Percentiles rank a stretch among this genome's conserved stretches.
Evolutionary conservation across 2,888 invertebrate species (phyloP).

Genomic region (Pyralis farinalis): DNA sequence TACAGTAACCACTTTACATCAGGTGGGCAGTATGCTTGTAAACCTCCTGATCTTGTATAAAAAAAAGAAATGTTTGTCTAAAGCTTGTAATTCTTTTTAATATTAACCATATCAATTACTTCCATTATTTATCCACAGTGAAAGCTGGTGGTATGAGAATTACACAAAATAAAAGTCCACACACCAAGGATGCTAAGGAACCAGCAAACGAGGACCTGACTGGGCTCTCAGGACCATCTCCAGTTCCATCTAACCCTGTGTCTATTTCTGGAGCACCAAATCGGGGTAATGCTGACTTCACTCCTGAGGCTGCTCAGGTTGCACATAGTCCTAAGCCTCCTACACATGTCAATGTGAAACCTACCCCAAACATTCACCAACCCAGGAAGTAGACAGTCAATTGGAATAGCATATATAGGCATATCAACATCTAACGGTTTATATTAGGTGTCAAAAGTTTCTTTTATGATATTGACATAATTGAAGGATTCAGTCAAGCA

Average conservation of each 20-base stretch:
- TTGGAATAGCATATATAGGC: constrained; percentile 15
- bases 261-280: constrained; percentile 90
- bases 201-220: constrained; percentile 85
- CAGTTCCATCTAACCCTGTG: constrained; percentile 88
- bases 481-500: too few relatives aligned
- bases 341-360: constrained; percentile 81
- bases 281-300: constrained; percentile 90
- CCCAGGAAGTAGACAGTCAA: constrained; percentile 87
- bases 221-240: constrained; percentile 86
- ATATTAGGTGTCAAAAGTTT: constrained; percentile 10
- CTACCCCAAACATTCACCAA: constrained; percentile 89
- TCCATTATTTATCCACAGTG: constrained; percentile 73
- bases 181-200: constrained; percentile 83
- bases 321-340: constrained; percentile 92
- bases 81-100: too few relatives aligned
- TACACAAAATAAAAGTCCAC: constrained; percentile 90
- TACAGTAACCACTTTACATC: too few relatives aligned
- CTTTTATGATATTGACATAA: too few relatives aligned
- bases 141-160: constrained; percentile 97
- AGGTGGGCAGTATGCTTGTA: too few relatives aligned
- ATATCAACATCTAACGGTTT: constrained; percentile 25
- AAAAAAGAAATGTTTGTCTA: too few relatives aligned
- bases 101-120: background rate
- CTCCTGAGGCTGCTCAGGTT: constrained; percentile 92
- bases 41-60: too few relatives aligned